Evolutionary conservation across 2,797 vertebrate genomes (phyloP).

Genomic region (Protosalanx chinensis): DNA sequence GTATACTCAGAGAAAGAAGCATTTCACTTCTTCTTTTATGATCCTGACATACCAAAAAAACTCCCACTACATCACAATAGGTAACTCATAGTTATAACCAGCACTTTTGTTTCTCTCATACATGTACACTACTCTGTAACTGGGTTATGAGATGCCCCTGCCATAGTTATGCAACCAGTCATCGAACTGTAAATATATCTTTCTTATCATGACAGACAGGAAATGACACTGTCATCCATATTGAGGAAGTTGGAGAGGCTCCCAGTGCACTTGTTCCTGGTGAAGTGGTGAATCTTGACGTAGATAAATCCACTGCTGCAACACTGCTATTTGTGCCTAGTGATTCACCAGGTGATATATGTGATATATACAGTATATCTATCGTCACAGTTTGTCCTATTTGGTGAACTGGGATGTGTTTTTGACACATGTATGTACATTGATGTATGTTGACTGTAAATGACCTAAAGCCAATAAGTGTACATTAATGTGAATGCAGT

Average conservation of each 20-base stretch:
- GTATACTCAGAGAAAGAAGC: conserved; percentile 3
- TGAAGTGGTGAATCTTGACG: conserved; percentile 1
- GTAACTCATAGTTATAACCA: neutral
- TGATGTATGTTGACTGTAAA: neutral
- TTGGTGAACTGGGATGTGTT: too few relatives aligned
- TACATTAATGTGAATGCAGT: conserved; percentile 5
- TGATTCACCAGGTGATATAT: conserved; percentile 10
- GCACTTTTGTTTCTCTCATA: neutral
- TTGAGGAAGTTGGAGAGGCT: conserved; percentile 12
- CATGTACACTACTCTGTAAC: neutral
- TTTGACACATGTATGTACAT: too few relatives aligned
- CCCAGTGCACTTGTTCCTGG: conserved; percentile 9
- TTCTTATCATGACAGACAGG: neutral
- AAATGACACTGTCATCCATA: conserved; percentile 15
- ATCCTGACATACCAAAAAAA: conserved; percentile 28
- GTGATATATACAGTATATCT: neutral
- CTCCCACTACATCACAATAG: conserved; percentile 6
- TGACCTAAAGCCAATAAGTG: neutral
- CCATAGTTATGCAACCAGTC: neutral
- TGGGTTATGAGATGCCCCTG: neutral
- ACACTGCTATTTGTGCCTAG: conserved; percentile 17
- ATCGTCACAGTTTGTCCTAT: neutral
- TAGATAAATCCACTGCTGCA: conserved; percentile 2
- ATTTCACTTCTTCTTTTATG: conserved; percentile 29
- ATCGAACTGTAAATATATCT: neutral